Evolutionary conservation across 2,797 vertebrate species (phyloP).

Genomic region (Acridotheres tristis): DNA sequence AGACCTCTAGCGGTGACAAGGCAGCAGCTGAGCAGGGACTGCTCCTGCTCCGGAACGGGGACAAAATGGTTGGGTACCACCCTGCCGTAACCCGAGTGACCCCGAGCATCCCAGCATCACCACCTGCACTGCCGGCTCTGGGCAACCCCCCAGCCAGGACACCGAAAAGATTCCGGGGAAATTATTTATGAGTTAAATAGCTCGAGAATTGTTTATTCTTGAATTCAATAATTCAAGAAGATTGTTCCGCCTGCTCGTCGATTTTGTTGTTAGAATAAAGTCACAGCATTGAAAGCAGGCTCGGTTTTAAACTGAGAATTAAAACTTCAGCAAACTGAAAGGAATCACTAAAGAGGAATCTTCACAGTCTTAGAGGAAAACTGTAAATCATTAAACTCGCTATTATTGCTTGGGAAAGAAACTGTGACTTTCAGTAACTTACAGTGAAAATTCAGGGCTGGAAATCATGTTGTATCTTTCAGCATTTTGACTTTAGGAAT

Average conservation of each 20-base stretch:
- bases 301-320: neutral
- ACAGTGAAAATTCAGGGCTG: neutral
- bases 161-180: too few relatives aligned
- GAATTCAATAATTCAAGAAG: too few relatives aligned
- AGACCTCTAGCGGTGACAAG: conserved; percentile 79
- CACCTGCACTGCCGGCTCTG: too few relatives aligned
- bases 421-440: neutral
- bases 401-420: neutral
- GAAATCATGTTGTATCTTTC: neutral
- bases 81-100: neutral
- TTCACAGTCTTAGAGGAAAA: neutral
- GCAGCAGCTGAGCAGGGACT: conserved; percentile 44
- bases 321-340: neutral
- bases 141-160: too few relatives aligned
- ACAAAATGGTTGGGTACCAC: conserved; percentile 36
- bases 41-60: neutral
- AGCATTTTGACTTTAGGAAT: neutral
- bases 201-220: too few relatives aligned
- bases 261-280: neutral
- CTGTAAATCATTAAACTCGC: neutral
- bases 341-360: neutral
- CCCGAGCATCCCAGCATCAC: too few relatives aligned
- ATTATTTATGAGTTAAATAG: too few relatives aligned
- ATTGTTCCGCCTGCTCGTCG: too few relatives aligned
- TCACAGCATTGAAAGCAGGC: neutral